phyloP scores from a whole-genome alignment of 1,140 invertebrate genomes.

The Drosophila simulans region DNA sequence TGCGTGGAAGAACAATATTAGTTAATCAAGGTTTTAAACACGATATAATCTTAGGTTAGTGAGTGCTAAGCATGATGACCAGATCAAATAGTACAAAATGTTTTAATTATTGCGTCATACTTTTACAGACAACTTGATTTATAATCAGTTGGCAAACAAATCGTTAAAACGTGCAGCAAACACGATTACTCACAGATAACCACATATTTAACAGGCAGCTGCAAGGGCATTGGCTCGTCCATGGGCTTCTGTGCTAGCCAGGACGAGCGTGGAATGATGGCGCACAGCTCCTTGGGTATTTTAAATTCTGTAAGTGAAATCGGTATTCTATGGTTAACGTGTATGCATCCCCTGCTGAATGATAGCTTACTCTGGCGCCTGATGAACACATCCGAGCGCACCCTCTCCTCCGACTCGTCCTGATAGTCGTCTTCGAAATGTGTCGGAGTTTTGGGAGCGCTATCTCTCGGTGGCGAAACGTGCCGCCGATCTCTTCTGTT shows the following conservation, averaged over 20 bases:
- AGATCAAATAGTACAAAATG: too few relatives aligned
- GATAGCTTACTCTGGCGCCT: conserved; percentile 49
- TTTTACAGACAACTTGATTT: too few relatives aligned
- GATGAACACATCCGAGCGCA: conserved; percentile 58
- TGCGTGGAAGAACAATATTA: conserved; percentile 19
- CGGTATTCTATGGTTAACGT: background rate
- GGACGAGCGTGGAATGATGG: conserved; percentile 67
- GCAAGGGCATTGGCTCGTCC: conserved; percentile 52
- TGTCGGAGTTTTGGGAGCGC: background rate
- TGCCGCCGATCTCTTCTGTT: conserved; percentile 24
- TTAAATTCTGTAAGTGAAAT: conserved; percentile 60
- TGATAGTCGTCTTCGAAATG: conserved; percentile 9
- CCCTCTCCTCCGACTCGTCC: conserved; percentile 61
- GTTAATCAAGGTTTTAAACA: background rate
- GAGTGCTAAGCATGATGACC: too few relatives aligned
- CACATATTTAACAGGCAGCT: conserved; percentile 78
- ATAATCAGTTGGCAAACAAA: too few relatives aligned
- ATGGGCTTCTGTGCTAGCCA: conserved; percentile 83
- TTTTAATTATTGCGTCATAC: too few relatives aligned
- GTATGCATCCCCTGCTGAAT: background rate
- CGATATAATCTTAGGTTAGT: too few relatives aligned
- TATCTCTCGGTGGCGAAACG: conserved; percentile 10
- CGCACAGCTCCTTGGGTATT: conserved; percentile 71
- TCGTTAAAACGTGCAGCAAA: too few relatives aligned
- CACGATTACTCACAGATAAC: conserved; percentile 73